Evolutionary conservation across 2,888 invertebrate species (phyloP).

Genomic region (Drosophila falleni): DNA sequence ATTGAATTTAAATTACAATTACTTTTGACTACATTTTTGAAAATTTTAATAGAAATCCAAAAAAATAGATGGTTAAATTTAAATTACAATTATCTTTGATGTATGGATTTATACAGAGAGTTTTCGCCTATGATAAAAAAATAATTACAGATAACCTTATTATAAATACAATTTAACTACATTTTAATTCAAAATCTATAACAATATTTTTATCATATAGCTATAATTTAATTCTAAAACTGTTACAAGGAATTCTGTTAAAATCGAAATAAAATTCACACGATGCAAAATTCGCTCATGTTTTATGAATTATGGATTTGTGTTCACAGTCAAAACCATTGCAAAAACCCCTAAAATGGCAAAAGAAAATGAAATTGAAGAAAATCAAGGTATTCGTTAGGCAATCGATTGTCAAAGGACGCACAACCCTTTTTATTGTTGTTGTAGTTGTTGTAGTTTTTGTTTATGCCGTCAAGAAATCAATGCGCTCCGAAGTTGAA

Average conservation of each 20-base stretch:
- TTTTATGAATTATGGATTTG: conserved; percentile 61
- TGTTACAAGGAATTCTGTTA: background rate
- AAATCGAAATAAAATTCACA: conserved; percentile 35
- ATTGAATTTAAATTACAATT: too few species aligned
- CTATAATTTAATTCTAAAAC: background rate
- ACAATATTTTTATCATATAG: background rate
- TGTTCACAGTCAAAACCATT: conserved; percentile 57
- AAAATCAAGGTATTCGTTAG: conserved; percentile 66
- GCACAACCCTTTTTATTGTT: conserved; percentile 43
- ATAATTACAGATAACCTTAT: too few species aligned
- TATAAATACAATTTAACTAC: background rate
- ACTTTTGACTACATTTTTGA: too few species aligned
- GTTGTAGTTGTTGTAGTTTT: conserved; percentile 19
- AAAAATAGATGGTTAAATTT: too few species aligned
- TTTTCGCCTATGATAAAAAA: background rate
- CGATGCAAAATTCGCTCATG: conserved; percentile 36
- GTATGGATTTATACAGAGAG: too few species aligned
- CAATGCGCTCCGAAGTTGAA: conserved; percentile 59
- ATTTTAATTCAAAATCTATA: background rate
- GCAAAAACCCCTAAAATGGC: conserved; percentile 61
- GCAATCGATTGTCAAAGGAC: conserved; percentile 62
- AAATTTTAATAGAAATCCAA: too few species aligned
- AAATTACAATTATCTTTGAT: too few species aligned
- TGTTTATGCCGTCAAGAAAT: conserved; percentile 70
- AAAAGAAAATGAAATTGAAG: conserved; percentile 63